Evolutionary conservation across 2,797 vertebrate genomes (phyloP).

Genomic region (Cyclopterus lumpus): DNA sequence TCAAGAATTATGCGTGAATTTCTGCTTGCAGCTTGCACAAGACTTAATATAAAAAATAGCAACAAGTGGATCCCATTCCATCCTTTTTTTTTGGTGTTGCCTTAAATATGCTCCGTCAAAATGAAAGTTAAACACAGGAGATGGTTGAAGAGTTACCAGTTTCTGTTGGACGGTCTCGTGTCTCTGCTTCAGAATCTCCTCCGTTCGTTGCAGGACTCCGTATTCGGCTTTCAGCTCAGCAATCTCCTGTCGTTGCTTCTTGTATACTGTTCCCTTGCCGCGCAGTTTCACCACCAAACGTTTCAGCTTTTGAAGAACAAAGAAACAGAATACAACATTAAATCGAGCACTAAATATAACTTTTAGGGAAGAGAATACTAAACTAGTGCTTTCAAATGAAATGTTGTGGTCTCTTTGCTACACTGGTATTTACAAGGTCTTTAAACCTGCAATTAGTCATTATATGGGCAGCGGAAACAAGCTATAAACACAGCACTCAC

Average conservation of each 20-base stretch:
- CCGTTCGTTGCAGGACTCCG: constrained; percentile 93
- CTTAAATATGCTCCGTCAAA: neutral
- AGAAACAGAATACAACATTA: constrained; percentile 15
- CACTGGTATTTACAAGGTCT: neutral
- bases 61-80: neutral
- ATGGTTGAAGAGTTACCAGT: constrained; percentile 84
- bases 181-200: constrained; percentile 91
- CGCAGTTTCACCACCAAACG: constrained; percentile 92
- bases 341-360: neutral
- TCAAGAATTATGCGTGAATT: neutral
- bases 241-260: constrained; percentile 92
- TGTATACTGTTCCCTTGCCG: constrained; percentile 90
- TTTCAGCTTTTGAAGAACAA: constrained; percentile 88
- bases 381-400: neutral
- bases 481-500: no score
- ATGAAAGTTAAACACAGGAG: neutral
- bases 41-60: neutral
- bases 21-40: neutral
- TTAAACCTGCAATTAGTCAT: neutral
- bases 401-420: neutral
- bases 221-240: constrained; percentile 90
- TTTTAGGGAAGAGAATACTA: neutral
- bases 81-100: neutral
- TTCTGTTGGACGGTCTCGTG: constrained; percentile 89
- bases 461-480: neutral